Conservation (phyloP, 2,888 invertebrate genomes). For the Bembecia ichneumoniformis region DNA sequence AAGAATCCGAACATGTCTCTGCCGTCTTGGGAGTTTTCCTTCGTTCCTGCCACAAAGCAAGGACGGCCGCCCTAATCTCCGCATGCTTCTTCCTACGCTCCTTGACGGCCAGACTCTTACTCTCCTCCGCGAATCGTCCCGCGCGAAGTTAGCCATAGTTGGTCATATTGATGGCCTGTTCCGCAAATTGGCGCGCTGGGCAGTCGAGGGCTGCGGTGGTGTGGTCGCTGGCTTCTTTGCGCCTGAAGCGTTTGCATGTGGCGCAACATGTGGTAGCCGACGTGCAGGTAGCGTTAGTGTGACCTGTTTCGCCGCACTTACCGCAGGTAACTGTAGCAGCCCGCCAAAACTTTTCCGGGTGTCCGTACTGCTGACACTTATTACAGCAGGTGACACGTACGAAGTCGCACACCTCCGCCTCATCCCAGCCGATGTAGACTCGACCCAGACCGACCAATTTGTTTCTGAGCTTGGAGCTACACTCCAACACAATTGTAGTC, state of each 20-base stretch:
- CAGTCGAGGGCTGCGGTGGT: constrained; percentile 6
- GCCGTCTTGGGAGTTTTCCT: no score
- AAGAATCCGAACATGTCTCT: no score
- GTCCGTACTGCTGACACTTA: constrained; percentile 25
- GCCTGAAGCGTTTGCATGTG: constrained; percentile 14
- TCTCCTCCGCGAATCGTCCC: no score
- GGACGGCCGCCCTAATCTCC: no score
- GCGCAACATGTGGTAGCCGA: constrained; percentile 7
- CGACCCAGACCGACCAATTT: background rate
- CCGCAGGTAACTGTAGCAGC: constrained; percentile 9
- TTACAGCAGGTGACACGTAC: constrained; percentile 13
- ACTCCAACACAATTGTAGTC: constrained; percentile 8
- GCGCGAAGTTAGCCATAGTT: background rate
- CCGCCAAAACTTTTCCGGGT: constrained; percentile 20
- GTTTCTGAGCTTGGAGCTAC: constrained; percentile 2
- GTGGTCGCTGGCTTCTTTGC: constrained; percentile 6
- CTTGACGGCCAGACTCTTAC: no score
- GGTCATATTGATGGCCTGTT: background rate
- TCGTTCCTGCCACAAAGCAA: no score
- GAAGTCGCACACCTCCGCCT: constrained; percentile 3
- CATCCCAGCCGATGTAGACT: constrained; percentile 14
- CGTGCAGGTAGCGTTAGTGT: constrained; percentile 8
- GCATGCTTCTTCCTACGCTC: no score
- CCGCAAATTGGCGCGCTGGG: background rate
- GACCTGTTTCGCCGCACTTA: constrained; percentile 14